Conservation (phyloP, 2,113 vertebrate genomes). For the Gallinago paraguaiae region DNA sequence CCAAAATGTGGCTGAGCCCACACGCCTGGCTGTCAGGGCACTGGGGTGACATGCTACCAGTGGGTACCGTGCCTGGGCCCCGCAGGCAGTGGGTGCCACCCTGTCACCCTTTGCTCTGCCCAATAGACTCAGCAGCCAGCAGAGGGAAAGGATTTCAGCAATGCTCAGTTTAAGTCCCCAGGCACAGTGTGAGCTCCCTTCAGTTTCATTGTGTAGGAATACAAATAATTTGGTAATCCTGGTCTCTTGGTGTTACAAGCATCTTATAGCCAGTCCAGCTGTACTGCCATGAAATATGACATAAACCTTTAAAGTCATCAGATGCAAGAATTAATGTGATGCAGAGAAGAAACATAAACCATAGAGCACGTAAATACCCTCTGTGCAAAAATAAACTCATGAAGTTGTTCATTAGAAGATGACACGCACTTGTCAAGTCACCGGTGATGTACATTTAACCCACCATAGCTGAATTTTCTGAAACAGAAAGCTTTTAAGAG, state of each 20-base stretch:
- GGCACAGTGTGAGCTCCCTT: fast-evolving
- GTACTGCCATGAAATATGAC: neutral
- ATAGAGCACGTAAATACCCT: neutral
- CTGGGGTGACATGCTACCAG: fast-evolving
- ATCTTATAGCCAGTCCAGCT: neutral
- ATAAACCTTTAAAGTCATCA: neutral
- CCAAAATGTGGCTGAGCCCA: neutral
- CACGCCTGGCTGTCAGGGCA: neutral
- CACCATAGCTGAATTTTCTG: neutral
- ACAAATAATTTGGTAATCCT: neutral
- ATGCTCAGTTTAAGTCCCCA: neutral
- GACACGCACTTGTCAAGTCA: neutral
- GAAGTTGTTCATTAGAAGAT: neutral
- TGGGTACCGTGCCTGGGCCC: fast-evolving
- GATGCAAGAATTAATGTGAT: neutral
- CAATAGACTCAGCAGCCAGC: neutral
- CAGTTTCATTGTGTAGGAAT: neutral
- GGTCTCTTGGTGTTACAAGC: neutral
- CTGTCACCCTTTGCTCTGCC: neutral
- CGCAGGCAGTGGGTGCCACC: fast-evolving
- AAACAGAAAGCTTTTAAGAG: neutral
- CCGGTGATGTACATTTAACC: neutral
- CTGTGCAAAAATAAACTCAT: neutral
- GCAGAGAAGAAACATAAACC: neutral
- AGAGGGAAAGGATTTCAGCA: neutral